Base-by-base conservation (phyloP, 2,113 vertebrate genomes). In the Psephotus haematonotus region DNA sequence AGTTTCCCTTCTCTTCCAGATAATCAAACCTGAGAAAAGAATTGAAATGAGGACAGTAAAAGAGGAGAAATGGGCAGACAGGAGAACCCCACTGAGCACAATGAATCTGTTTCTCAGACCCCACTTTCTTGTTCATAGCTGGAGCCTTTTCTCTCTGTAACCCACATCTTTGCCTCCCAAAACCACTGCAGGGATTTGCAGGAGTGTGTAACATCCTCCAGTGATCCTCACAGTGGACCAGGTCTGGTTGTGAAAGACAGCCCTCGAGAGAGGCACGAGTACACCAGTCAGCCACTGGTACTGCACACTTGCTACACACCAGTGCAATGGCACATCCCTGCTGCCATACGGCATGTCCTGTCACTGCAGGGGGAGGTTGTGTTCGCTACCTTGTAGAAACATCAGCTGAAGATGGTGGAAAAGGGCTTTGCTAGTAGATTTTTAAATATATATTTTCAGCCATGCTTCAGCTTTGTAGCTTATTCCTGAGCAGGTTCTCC, bases 341-440 rank as follows among this genome's bases (percentile, higher is more conserved):
- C 57, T 31, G 68, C 55, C 8, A 5, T 31, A 8, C 6, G 2
- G 35, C 15, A 1, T 4, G 33, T 20, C 47, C 71, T 4, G 2
- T 5, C 8, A 2, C 4, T 10, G 9, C 39, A 4, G 10, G 33
- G 17, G 52, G 29, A 50, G 49, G 27, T 6, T n/a, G n/a, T 6
- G 52, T 46, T 41, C 27, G 15, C 18, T 7, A 3, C 43, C 18
- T 9, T 17, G 18, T 17, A 33, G 63, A 81, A 85, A 65, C 25
- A 13, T 43, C 70, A 33, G 19, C 44, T 72, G 41, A 52, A 41
- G n/a, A 25, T 1, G 4, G 19, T 44, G 71, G 41, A 31, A 64
- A 33, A 22, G 4, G 4, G 28, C 7, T 57, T 47, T 25, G 12
- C 5, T 9, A 59, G 14, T 59, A 23, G 23, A 22, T n/a, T 59